Evolutionary conservation across 1,140 invertebrate genomes (phyloP).

Genomic region (Tetraneura akinire): DNA sequence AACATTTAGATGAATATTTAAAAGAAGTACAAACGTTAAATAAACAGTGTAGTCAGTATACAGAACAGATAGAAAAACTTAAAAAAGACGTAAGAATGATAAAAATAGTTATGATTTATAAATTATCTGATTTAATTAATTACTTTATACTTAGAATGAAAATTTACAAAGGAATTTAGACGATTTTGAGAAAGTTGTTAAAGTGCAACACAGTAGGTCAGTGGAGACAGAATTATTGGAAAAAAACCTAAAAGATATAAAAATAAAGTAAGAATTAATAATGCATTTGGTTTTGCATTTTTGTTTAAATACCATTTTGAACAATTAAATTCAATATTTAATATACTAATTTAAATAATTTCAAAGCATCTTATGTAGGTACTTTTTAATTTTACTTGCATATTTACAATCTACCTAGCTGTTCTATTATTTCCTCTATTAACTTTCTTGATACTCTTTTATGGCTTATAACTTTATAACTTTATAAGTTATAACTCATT

Average conservation of each 20-base stretch:
- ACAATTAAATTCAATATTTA: too few relatives aligned
- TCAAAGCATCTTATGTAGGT: too few relatives aligned
- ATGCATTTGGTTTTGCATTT: too few relatives aligned
- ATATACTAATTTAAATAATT: too few relatives aligned
- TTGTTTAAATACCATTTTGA: too few relatives aligned
- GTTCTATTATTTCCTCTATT: too few relatives aligned
- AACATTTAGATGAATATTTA: conserved; percentile 72
- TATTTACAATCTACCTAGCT: too few relatives aligned
- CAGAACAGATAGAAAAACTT: conserved; percentile 71
- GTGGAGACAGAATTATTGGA: conserved; percentile 74
- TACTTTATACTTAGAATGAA: conserved; percentile 67
- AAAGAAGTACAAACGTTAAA: conserved; percentile 73
- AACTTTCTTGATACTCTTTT: too few relatives aligned
- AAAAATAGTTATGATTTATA: too few relatives aligned
- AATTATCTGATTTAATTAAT: background rate
- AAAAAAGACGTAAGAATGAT: conserved; percentile 64
- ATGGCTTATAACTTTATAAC: too few relatives aligned
- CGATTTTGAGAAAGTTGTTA: conserved; percentile 81
- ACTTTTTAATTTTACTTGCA: too few relatives aligned
- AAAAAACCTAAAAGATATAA: conserved; percentile 72
- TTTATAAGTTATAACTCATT: too few relatives aligned
- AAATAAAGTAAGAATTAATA: conserved; percentile 62
- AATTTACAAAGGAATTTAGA: conserved; percentile 78
- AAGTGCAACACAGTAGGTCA: conserved; percentile 76
- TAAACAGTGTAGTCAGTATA: conserved; percentile 71